Evolutionary conservation across 1,140 invertebrate species (phyloP), one percentile per base, ranked within the genome.

Genomic region (Drosophila neocordata): DNA sequence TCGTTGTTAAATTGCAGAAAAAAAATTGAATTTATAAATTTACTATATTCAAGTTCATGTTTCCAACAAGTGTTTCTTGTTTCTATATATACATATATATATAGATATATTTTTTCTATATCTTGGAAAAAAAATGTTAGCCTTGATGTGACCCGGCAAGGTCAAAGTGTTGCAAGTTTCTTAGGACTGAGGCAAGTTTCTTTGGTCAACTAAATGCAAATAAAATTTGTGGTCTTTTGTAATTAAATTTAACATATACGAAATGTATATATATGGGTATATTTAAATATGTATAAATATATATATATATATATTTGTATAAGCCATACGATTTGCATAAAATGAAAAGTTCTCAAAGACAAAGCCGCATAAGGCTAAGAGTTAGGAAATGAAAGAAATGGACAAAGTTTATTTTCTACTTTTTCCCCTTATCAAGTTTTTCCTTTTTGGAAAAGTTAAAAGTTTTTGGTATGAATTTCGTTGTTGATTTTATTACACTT

Each of bases 211-310:
- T 41, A 73, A 73, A 73, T 74, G 41, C 15, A 48, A 48, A 48
- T 15, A 48, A 73, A 60, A 73, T 66, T 55, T 73, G 70, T 37
- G 62, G 70, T 63, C 65, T 66, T 73, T 66, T 70, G 73, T 73
- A 73, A 73, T 73, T 73, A 73, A 73, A 73, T 73, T 73, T 58
- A 4, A 15, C 34, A 57, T 31, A 31, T 31, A 31, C 6, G 27
- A 56, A 9, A 56, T 6, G n/a, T 15, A 56, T 15, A 56, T 13
- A 34, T 13, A 35, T 13, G 12, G 15, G 18, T 15, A 20, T 48
- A 48, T 2, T 4, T 20, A 20, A 8, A 18, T 7, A 8, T 48
- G 8, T 48, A 48, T 20, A 18, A 20, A 20, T 48, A 12, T 35
- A 12, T 12, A 5, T 11, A 12, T 35, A 12, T 35, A 12, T 18